Evolutionary conservation across 2,888 invertebrate genomes (phyloP).

Genomic region (Cryptocephalus moraei): DNA sequence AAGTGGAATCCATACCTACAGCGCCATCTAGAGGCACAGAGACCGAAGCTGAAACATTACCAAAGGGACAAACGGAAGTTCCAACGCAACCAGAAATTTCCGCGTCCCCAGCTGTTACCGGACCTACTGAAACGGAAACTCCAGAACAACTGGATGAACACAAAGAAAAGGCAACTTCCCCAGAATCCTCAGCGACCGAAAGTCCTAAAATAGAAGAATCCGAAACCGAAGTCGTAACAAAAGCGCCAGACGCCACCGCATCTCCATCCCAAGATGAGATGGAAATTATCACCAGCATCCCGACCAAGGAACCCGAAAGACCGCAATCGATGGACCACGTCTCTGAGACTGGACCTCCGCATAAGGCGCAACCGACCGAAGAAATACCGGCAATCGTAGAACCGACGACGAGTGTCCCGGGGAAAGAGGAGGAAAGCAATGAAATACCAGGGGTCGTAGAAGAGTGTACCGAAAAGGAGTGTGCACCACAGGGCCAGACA

Average conservation of each 20-base stretch:
- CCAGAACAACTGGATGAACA: no score
- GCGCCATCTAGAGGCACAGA: conserved; percentile 2
- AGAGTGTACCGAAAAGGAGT: conserved; percentile 12
- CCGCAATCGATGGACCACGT: conserved; percentile 23
- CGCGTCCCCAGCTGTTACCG: no score
- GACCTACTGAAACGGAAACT: no score
- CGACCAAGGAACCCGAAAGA: conserved; percentile 19
- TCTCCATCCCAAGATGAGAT: conserved; percentile 9
- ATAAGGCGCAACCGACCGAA: conserved; percentile 2
- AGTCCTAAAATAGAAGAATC: conserved; percentile 2
- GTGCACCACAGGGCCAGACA: conserved; percentile 5
- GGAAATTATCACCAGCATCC: conserved; percentile 19
- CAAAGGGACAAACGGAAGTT: conserved; percentile 5
- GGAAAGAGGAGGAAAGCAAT: conserved; percentile 4
- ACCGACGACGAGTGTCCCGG: not conserved
- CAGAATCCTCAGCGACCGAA: conserved; percentile 7
- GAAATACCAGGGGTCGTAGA: conserved; percentile 10
- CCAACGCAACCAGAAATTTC: not conserved
- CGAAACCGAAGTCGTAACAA: conserved; percentile 3
- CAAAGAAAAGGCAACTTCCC: not conserved
- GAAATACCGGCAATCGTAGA: conserved; percentile 1
- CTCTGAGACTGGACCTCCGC: conserved; percentile 12
- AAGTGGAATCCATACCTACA: not conserved
- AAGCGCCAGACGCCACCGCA: conserved; percentile 1
- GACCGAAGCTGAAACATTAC: conserved; percentile 2